Evolutionary conservation across 2,888 invertebrate species (phyloP).

Genomic region (Camptogramma bilineatum): DNA sequence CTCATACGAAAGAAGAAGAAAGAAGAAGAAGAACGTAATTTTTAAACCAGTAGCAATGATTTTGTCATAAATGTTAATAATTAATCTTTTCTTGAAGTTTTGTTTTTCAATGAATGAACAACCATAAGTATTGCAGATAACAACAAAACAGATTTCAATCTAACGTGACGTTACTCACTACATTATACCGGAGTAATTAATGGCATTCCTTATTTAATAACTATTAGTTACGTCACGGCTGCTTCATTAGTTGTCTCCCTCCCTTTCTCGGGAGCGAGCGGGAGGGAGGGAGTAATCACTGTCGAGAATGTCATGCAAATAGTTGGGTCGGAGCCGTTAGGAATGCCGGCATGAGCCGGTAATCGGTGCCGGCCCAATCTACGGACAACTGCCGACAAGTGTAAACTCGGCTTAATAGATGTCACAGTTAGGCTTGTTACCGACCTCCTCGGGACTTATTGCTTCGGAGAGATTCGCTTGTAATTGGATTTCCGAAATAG

Average conservation of each 20-base stretch:
- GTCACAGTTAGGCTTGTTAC: constrained; percentile 42
- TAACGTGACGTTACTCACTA: constrained; percentile 19
- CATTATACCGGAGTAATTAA: constrained; percentile 26
- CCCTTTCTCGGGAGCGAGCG: neutral
- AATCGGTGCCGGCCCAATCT: constrained; percentile 17
- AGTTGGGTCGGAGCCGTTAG: constrained; percentile 18
- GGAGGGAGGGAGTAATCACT: constrained; percentile 22
- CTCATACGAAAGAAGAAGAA: too few species aligned
- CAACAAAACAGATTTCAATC: constrained; percentile 24
- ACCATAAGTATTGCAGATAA: constrained; percentile 16
- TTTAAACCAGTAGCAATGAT: too few species aligned
- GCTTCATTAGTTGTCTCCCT: constrained; percentile 29
- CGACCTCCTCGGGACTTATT: constrained; percentile 21
- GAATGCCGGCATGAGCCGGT: constrained; percentile 17
- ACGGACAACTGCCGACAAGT: constrained; percentile 23
- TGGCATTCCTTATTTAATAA: constrained; percentile 34
- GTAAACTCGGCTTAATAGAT: constrained; percentile 38
- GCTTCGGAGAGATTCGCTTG: constrained; percentile 11
- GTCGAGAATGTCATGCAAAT: constrained; percentile 32
- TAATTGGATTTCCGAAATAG: constrained; percentile 11
- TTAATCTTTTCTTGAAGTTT: too few species aligned
- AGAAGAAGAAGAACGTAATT: too few species aligned
- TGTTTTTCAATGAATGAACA: constrained; percentile 3
- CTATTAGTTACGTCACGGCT: constrained; percentile 34
- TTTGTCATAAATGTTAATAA: too few species aligned